These are phyloP conservation scores for Vollenhovia emeryi DNA, from an alignment of 1,140 invertebrate genomes.

Conservation along the genomic window DNA sequence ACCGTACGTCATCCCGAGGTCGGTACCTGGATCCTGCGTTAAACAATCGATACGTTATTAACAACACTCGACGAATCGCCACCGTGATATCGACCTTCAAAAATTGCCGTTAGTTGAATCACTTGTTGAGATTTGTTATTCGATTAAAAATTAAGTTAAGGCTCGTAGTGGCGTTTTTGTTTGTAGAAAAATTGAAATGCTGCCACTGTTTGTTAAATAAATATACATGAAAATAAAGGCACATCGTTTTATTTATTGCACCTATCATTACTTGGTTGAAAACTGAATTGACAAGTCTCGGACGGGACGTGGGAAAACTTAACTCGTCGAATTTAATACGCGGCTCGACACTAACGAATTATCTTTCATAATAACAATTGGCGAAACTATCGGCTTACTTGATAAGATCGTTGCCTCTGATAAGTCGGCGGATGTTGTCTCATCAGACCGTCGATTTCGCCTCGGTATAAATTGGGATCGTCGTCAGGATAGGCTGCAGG, in stretches of 20 bases:
- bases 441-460: slow-evolving; percentile 91
- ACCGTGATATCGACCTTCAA: too few species aligned
- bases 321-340: not conserved
- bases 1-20: slow-evolving; percentile 82
- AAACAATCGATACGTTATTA: not conserved
- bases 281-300: not conserved
- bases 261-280: not conserved
- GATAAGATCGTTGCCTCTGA: slow-evolving; percentile 82
- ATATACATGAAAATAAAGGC: not conserved
- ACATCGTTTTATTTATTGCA: not conserved
- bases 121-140: not conserved
- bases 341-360: not conserved
- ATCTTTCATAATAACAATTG: not conserved
- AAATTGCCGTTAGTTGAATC: not conserved
- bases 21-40: slow-evolving; percentile 87
- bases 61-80: not conserved
- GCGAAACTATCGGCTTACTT: slow-evolving; percentile 73
- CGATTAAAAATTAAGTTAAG: not conserved
- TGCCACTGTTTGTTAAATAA: not conserved
- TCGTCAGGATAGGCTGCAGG: slow-evolving; percentile 86
- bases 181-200: not conserved
- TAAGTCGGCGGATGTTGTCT: slow-evolving; percentile 89
- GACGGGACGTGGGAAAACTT: not conserved
- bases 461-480: slow-evolving; percentile 88
- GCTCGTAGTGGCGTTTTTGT: not conserved